These are phyloP conservation scores for Onychomys torridus DNA, from an alignment of 2,797 vertebrate species.

Conservation along the genomic window DNA sequence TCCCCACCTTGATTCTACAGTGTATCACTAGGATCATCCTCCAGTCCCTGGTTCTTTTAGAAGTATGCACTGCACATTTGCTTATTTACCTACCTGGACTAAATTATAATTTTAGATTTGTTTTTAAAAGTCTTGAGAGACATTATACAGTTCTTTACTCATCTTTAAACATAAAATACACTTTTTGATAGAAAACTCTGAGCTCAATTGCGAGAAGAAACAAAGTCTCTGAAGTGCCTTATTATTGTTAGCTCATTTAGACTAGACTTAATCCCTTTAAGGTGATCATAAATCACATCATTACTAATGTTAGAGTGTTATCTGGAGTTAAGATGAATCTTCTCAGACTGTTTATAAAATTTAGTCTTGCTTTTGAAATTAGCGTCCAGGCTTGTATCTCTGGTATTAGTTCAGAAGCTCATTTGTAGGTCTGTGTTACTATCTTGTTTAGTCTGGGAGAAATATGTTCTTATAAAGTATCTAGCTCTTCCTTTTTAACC, in stretches of 20 bases:
- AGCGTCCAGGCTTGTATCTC: not conserved
- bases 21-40: not conserved
- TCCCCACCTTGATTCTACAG: not conserved
- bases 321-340: conserved; percentile 18
- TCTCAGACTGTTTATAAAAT: conserved; percentile 14
- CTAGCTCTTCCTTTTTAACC: conserved; percentile 21
- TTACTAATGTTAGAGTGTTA: conserved; percentile 38
- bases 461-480: not conserved
- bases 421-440: conserved; percentile 1
- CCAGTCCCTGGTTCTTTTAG: not conserved
- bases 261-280: not conserved
- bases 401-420: no score
- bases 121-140: not conserved
- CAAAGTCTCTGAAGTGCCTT: not conserved
- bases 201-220: not conserved
- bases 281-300: not conserved
- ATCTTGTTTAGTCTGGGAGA: conserved; percentile 14
- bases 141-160: conserved; percentile 30
- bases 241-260: not conserved
- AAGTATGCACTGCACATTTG: not conserved
- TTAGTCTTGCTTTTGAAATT: conserved; percentile 31
- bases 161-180: not conserved
- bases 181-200: not conserved
- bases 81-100: conserved; percentile 17
- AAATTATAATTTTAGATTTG: conserved; percentile 13